Evolutionary conservation across 2,888 invertebrate species (phyloP), one percentile per base, ranked within the genome.

Genomic region (Campoletis raptor): DNA sequence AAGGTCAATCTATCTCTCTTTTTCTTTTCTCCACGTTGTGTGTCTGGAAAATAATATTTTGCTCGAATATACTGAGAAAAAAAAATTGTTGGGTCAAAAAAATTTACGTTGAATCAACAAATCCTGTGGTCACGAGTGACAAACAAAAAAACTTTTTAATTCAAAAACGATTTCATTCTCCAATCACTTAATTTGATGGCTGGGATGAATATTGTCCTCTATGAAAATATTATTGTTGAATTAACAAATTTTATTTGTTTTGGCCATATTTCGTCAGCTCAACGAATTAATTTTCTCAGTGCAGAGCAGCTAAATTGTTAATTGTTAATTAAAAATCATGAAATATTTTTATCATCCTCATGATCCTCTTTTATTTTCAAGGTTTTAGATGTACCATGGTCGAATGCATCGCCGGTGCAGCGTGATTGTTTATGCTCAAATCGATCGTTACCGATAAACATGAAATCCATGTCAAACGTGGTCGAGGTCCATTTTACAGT

Each of bases 401-500:
- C 95, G 30, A 96, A 96, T 90, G 96, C 96, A 0, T 96, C 97
- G 0, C 96, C 97, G 0, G 95, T 98, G 24, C 97, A 97, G 12
- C 96, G 97, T 76, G 97, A 98, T 93, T 98, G 98, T 92, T 95
- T 98, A 84, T 98, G 98, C 95, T 97, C 97, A 93, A 96, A 94
- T 92, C 91, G 94, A 90, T 93, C 95, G 85, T 93, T 96, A 85
- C 97, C 97, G 18, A 97, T 97, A 92, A 97, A 97, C 89, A 97
- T 97, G 93, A 96, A 96, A 54, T 98, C 98, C 12, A 96, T 96
- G 18, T 96, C 97, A 77, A 96, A 96, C 89, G 96, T 97, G 52
- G 96, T 98, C 18, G 98, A 98, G 93, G 95, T 98, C 54, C 96
- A 97, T 91, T 98, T 98, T 92, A 96, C 97, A 89, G 97, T 98